A percentile compares a stretch with the other conserved stretches of the same genome.
These are phyloP conservation scores for Cairina moschata DNA, from an alignment of 2,113 vertebrate species.

Conservation along the genomic window DNA sequence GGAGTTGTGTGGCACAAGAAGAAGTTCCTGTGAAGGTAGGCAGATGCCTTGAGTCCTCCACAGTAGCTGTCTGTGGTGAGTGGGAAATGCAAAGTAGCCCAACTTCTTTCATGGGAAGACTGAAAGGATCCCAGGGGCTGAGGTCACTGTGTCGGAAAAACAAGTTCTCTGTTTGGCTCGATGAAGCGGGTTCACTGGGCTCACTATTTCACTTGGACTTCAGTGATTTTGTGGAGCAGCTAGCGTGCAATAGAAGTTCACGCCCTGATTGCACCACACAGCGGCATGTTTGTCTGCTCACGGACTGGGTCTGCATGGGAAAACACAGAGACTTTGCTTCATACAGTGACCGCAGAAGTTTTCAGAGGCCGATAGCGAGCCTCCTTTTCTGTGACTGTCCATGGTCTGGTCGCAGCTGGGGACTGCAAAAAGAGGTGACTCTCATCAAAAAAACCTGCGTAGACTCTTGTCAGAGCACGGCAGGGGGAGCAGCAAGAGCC, in stretches of 20 bases:
- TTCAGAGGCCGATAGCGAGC: background rate
- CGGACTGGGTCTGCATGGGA: background rate
- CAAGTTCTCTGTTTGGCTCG: background rate
- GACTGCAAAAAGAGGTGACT: background rate
- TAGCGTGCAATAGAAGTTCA: background rate
- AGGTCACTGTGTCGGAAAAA: background rate
- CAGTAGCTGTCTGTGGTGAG: background rate
- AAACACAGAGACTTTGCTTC: background rate
- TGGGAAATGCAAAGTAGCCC: background rate
- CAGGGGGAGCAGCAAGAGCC: background rate
- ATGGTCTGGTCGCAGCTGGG: background rate
- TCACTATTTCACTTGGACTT: conserved; percentile 4
- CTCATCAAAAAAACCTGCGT: background rate
- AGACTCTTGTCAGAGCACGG: background rate
- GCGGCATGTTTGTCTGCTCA: background rate
- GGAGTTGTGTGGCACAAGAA: background rate
- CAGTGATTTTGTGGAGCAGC: background rate
- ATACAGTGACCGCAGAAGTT: background rate
- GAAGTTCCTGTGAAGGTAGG: background rate
- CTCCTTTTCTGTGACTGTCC: background rate
- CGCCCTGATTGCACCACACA: background rate
- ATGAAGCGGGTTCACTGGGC: background rate
- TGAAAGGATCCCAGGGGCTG: background rate
- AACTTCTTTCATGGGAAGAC: background rate
- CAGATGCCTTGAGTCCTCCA: background rate